Base-by-base conservation (phyloP, 2,797 vertebrate genomes). In the Bryconaethiops microstoma region DNA sequence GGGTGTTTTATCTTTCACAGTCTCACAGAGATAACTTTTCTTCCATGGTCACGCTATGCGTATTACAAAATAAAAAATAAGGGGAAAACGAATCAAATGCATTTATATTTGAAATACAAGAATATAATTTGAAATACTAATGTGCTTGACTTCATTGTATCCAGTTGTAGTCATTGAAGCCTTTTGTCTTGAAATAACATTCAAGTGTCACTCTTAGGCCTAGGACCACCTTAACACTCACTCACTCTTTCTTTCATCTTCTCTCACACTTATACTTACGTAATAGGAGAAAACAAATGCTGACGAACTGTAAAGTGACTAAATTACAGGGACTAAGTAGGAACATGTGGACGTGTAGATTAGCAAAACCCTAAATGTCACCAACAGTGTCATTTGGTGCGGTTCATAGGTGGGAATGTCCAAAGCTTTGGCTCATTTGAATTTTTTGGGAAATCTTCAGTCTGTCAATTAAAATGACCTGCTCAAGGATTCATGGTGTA, bases 21-120 rank as follows among this genome's bases (percentile, higher is more conserved):
- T 93, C 73, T 91, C 91, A 91, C 90, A 94, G 92, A 91, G 92
- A 92, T 77, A 88, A 91, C 90, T 92, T 93, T 93, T 89, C 90
- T 92, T 90, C 93, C 91, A 92, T 92, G 84, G 91, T 90, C 92
- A 76, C 70, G 55, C 92, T 90, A 91, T 74, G 79, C 29, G 50
- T 64, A 81, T 73, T 78, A 86, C 54, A 84, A 86, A 77, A 84
- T 78, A 81, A 86, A 86, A 55, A 71, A 82, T 78, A 88, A 86
- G 73, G 83, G 19, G 74, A 71, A 83, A 82, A 83, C 81, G 74
- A 68, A 79, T 74, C 74, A 86, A 84, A 72, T 79, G 40, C 16
- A 64, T 25, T 35, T 23, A 68, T 84, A 82, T 86, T 29, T 35
- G n/a, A n/a, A n/a, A n/a, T n/a, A n/a, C 62, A 78, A 42, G 65